These are phyloP conservation scores for Pardalotus punctatus DNA, from an alignment of 2,113 vertebrate species.

Conservation along the genomic window DNA sequence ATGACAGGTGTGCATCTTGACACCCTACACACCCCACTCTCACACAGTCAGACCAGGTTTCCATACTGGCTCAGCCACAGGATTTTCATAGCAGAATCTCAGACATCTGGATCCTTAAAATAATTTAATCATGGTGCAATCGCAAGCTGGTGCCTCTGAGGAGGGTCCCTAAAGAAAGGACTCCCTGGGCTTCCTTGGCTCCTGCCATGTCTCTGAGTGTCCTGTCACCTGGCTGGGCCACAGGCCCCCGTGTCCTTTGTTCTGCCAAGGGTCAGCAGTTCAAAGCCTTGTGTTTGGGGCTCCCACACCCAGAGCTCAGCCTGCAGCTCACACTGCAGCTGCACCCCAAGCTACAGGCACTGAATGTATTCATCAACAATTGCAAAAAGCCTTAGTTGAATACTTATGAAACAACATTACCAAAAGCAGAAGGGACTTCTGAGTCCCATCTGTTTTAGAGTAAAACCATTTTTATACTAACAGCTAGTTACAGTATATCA, in stretches of 20 bases:
- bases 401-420: not conserved
- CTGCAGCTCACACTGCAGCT: accelerated
- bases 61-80: accelerated
- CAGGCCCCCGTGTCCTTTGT: not conserved
- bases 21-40: not conserved
- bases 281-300: not conserved
- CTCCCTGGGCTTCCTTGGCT: accelerated
- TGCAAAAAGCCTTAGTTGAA: not conserved
- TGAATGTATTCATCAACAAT: not conserved
- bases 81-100: not conserved
- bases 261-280: not conserved
- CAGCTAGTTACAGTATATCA: not conserved
- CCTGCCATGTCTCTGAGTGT: not conserved
- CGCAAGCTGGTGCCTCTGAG: not conserved
- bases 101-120: not conserved
- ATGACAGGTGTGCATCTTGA: accelerated
- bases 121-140: not conserved
- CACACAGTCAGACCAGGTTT: not conserved
- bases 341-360: accelerated
- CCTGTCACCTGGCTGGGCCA: not conserved
- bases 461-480: not conserved
- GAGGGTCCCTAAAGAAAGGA: not conserved
- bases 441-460: not conserved
- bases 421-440: not conserved
- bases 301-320: not conserved